These are phyloP conservation scores for human (Homo sapiens) DNA, from an alignment of 2,113 vertebrate species.

Conservation along the genomic window GRCh38 chr22:34903001-34903500, in stretches of 20 bases:
- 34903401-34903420: not conserved
- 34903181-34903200: not conserved
- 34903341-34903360: not conserved
- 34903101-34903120: not conserved
- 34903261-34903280: not conserved
- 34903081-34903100: not conserved
- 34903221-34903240: not conserved
- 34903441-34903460: not conserved
- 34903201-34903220: not conserved
- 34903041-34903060: not conserved
- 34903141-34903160: not conserved
- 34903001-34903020: not conserved
- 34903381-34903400: not conserved
- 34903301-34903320: not conserved
- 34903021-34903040: not conserved
- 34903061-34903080: not conserved
- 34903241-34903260: not conserved
- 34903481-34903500: not conserved
- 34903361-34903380: not conserved
- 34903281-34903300: not conserved
- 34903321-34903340: not conserved
- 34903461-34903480: not conserved
- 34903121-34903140: not conserved
- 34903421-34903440: not conserved
- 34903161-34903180: not conserved